Percentiles rank a stretch among this genome's conserved stretches.
Conservation (phyloP, 2,113 vertebrate genomes). For the Psittacula cyanocephala region DNA sequence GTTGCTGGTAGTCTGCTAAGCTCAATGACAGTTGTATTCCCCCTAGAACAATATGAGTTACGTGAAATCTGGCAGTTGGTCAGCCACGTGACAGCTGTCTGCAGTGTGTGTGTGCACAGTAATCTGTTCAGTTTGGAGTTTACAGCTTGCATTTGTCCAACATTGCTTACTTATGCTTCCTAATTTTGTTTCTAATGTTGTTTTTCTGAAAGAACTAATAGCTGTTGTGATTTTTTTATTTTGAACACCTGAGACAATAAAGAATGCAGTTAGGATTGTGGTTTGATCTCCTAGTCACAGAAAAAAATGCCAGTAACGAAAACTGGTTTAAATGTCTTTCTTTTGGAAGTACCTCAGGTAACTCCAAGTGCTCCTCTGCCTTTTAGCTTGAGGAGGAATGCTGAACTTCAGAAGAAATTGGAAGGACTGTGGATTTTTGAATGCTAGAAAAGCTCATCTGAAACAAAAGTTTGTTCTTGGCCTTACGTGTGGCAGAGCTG, state of each 20-base stretch:
- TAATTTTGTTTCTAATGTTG: not conserved
- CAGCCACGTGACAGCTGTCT: not conserved
- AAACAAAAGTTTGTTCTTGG: not conserved
- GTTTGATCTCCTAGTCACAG: not conserved
- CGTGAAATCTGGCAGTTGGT: rapidly evolving
- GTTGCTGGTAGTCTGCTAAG: not conserved
- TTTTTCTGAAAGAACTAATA: not conserved
- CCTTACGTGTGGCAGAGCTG: not conserved
- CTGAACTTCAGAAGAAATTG: not conserved
- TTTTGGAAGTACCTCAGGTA: not conserved
- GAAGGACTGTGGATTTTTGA: not conserved
- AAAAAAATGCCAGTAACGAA: not conserved
- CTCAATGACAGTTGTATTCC: not conserved
- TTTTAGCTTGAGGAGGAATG: not conserved
- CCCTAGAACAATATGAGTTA: not conserved
- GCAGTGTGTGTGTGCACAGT: not conserved
- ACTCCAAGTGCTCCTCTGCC: not conserved
- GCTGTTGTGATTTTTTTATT: not conserved
- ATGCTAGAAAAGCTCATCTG: not conserved
- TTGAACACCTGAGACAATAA: not conserved
- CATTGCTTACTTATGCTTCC: not conserved
- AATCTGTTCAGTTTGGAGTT: not conserved
- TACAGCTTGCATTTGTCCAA: not conserved
- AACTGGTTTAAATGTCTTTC: not conserved
- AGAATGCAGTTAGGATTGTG: not conserved